Base-by-base conservation (phyloP, 2,888 invertebrate genomes). In the Epinotia brunnichana region DNA sequence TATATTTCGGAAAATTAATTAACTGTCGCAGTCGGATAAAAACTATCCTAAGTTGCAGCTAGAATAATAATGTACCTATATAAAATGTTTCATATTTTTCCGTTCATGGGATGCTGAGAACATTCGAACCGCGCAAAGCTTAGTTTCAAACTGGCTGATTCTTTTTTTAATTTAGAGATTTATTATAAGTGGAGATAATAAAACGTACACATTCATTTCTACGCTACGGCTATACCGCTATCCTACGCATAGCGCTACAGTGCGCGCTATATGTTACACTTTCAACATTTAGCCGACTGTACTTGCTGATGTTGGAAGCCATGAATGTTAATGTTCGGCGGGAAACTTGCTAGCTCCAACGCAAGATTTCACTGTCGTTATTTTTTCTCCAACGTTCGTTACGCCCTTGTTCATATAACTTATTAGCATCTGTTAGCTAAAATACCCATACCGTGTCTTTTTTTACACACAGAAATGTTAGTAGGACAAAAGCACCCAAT, bases 291-390 rank as follows among this genome's bases (percentile, higher is more conserved):
- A 29, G 29, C 21, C 3, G 54, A 71, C 66, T 67, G 71, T 71
- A 66, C 60, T 44, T 54, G 19, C 44, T 70, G 60, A 70, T 64
- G 71, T 67, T 71, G 71, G 71, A 67, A 71, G 71, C 71, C 71
- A 67, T 71, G 71, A 71, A 71, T 71, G 66, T 71, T 71, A 71
- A 71, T 71, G 71, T 60, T 67, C 54, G 66, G 4, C 71, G 66
- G 54, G 35, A 61, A 71, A 67, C 66, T 71, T 71, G 53, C 71
- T 41, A 41, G 54, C 54, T 71, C 29, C 66, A 60, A 54, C 54
- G 60, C 44, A 66, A 44, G 44, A 41, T 66, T 66, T 44, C 54
- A 56, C 21, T n/a, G 53, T 48, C 19, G 54, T 21, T 11, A 51
- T 53, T 71, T 67, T 66, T 66, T 70, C 24, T 53, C 19, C 19